phyloP scores from a whole-genome alignment of 2,113 vertebrate species.

The Ursus arctos region DNA sequence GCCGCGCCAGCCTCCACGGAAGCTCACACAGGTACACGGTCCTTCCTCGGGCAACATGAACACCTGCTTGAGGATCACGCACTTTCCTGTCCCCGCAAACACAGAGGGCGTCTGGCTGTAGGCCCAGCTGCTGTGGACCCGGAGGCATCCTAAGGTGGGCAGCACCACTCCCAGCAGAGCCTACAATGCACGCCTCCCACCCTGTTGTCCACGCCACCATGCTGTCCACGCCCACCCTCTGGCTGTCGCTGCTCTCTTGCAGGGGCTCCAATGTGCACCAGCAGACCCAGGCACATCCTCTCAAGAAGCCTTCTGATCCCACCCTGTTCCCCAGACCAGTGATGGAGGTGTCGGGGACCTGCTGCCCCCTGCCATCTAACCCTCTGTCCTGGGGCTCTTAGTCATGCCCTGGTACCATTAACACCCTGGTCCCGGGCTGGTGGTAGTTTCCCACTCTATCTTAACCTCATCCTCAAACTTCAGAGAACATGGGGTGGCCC shows the following conservation, averaged over 20 bases:
- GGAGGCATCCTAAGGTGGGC: too few relatives aligned
- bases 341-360: background rate
- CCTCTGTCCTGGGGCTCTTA: background rate
- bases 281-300: background rate
- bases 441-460: background rate
- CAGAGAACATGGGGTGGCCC: background rate
- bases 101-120: background rate
- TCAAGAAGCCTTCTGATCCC: background rate
- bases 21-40: background rate
- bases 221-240: background rate
- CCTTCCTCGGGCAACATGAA: background rate
- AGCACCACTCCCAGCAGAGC: background rate
- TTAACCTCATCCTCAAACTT: background rate
- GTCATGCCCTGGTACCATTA: background rate
- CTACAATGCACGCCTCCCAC: accelerated
- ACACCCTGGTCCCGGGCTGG: background rate
- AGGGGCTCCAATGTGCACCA: background rate
- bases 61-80: background rate
- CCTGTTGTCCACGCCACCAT: too few relatives aligned
- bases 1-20: background rate
- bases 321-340: background rate
- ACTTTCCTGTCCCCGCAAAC: background rate
- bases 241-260: accelerated
- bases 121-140: background rate
- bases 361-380: background rate